A percentile compares a stretch with the other conserved stretches of the same genome.
Conservation (phyloP, 1,140 invertebrate genomes). For the Hypothenemus hampei region DNA sequence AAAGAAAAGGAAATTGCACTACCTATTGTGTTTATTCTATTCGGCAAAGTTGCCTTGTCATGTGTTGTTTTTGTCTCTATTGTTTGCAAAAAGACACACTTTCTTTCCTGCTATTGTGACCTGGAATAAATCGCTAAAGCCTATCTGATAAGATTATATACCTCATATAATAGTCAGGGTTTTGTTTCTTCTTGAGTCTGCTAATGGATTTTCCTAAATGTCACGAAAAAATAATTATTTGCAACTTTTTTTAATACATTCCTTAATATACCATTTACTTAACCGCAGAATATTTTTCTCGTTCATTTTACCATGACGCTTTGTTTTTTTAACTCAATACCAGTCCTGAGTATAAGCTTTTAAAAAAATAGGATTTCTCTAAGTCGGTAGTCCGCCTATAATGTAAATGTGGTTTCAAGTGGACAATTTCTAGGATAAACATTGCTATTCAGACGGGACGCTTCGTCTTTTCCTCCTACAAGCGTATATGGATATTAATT, state of each 20-base stretch:
- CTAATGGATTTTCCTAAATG: slow-evolving; percentile 14
- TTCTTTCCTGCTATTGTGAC: slow-evolving; percentile 14
- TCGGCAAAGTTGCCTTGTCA: slow-evolving; percentile 11
- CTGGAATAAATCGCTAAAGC: slow-evolving; percentile 14
- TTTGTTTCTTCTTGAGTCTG: slow-evolving; percentile 1
- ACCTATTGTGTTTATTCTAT: slow-evolving; percentile 18
- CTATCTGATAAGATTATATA: slow-evolving; percentile 20
- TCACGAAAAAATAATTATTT: neutral
- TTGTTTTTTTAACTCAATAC: slow-evolving; percentile 2
- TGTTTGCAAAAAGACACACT: slow-evolving; percentile 19
- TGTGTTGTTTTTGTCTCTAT: slow-evolving; percentile 15
- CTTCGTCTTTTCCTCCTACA: too few relatives aligned
- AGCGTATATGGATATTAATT: too few relatives aligned
- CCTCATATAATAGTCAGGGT: slow-evolving; percentile 14
- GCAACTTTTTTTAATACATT: neutral
- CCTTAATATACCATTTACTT: neutral
- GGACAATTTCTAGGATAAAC: slow-evolving; percentile 10
- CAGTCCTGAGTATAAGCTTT: slow-evolving; percentile 17
- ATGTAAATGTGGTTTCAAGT: slow-evolving; percentile 17
- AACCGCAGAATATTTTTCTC: neutral
- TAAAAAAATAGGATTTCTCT: slow-evolving; percentile 23
- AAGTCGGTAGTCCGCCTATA: slow-evolving; percentile 15
- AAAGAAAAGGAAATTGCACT: slow-evolving; percentile 12
- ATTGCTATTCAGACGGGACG: too few relatives aligned
- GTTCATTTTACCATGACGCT: slow-evolving; percentile 13